Evolutionary conservation across 2,888 invertebrate species (phyloP), one percentile per base, ranked within the genome.

Genomic region (Acleris cristana): DNA sequence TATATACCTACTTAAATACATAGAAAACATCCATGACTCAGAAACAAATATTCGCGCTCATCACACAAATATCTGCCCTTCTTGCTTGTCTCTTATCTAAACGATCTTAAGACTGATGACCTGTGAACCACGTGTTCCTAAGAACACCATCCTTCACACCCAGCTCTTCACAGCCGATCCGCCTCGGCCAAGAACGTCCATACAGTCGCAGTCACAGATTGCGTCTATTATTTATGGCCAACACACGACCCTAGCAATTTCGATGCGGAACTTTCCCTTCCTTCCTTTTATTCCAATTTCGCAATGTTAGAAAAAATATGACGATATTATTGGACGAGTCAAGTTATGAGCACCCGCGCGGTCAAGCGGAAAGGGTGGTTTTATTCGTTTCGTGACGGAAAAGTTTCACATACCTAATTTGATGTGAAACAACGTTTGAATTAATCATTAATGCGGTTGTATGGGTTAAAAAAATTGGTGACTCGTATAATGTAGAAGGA

Each of bases 241-340:
- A 82, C 79, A 81, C 84, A 79, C 82, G 86, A 86, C 88, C 91
- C 89, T 77, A 74, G 85, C 89, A 88, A 90, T 91, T 89, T 86
- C 85, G 81, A 83, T 81, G 79, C 80, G 83, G 79, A 86, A 85
- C 86, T 87, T 87, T 86, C 87, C 88, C 88, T 86, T 84, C 88
- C 88, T 86, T 84, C 85, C 86, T 83, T 86, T 87, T 86, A 87
- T 89, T 86, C 87, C 89, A 89, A 89, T 91, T 89, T 89, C 82
- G 87, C 86, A 80, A 88, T 85, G 87, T 86, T 88, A 86, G 85
- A 88, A 89, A 88, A 91, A 91, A 92, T 90, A 92, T 91, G 88
- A 90, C 88, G 89, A 87, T 90, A 87, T 91, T 91, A 92, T 91
- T 91, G 88, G 84, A 84, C 78, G 81, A 84, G 79, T 79, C 81